These are phyloP conservation scores for Caenorhabditis zanzibari DNA, from an alignment of 2,888 invertebrate species.

Conservation along the genomic window DNA sequence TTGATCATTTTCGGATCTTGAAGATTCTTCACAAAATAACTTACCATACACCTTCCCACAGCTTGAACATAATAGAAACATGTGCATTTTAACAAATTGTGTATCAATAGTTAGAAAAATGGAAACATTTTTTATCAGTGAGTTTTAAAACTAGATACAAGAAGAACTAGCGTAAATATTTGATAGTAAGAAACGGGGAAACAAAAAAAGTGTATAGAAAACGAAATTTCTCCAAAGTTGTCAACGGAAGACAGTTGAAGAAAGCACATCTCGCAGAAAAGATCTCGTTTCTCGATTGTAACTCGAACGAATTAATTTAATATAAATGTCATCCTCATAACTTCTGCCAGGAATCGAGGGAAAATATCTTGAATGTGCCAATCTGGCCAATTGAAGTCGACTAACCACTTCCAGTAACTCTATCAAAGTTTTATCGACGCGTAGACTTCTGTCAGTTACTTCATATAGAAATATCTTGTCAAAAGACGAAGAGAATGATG, in stretches of 20 bases:
- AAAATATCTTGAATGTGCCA: not conserved
- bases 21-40: not conserved
- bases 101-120: not conserved
- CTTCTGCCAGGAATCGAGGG: not conserved
- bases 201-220: not conserved
- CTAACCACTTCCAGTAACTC: not conserved
- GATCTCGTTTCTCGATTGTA: not conserved
- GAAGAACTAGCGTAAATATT: not conserved
- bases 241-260: not conserved
- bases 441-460: not conserved
- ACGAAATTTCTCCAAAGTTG: not conserved
- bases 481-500: not conserved
- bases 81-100: not conserved
- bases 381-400: not conserved
- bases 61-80: not conserved
- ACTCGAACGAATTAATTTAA: not conserved
- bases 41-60: conserved; percentile 8
- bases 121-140: not conserved
- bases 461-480: not conserved
- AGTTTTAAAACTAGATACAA: not conserved
- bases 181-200: not conserved
- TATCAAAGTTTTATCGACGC: not conserved
- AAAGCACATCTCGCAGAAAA: not conserved
- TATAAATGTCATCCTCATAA: not conserved
- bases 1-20: not conserved